Evolutionary conservation across 2,797 vertebrate species (phyloP), one percentile per base, ranked within the genome.

Genomic region (Florisuga fusca): DNA sequence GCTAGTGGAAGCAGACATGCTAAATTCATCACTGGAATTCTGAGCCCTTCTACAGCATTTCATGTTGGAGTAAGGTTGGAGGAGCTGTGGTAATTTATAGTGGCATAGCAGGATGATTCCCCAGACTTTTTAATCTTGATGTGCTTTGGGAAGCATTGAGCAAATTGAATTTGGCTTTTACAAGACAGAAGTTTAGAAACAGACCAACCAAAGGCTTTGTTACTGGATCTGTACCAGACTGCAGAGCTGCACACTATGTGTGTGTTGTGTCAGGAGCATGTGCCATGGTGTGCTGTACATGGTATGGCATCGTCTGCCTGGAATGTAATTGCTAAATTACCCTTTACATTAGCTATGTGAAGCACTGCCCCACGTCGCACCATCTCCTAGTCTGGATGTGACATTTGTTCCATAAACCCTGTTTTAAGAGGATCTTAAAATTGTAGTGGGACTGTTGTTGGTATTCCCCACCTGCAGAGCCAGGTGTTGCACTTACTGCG

Each of bases 11-110:
- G 66, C 9, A 86, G 69, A 62, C 93, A 89, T 74, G 53, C 91
- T 93, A 89, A 95, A 94, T 95, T 92, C 87, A 93, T 92, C 82
- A 59, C 50, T 57, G 93, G 53, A 89, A 74, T 95, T 78, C 69
- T 66, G 73, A 89, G 73, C 41, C 5, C 62, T 94, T 93, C 84
- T 62, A 58, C 80, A 79, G 81, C 8, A 0, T 87, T 95, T 92
- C 51, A 21, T 31, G 86, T 95, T 93, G 93, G 82, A 48, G 51
- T 66, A 38, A 61, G 73, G 75, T 81, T 89, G 76, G 48, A 81
- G 82, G 54, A 87, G 73, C 81, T 66, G 78, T 0, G 12, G 55
- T 90, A 85, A 95, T 94, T 89, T 83, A 53, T 68, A 72, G 64
- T 83, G 90, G 58, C 71, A 46, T 69, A 68, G 48, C 59, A 57